Evolutionary conservation across 2,888 invertebrate species (phyloP).

Genomic region (Drosophila engyochracea): DNA sequence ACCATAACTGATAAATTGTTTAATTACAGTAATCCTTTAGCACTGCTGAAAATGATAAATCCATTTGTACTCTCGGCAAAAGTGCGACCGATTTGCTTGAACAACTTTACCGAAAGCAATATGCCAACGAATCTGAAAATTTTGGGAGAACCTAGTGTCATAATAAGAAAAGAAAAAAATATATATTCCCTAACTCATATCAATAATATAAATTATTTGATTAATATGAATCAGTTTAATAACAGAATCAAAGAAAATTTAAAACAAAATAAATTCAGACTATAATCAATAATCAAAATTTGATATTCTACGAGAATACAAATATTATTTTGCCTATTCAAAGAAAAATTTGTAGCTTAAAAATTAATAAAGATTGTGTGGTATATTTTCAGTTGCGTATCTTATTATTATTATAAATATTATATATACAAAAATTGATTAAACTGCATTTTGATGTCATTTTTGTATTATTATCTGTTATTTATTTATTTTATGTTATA

Average conservation of each 20-base stretch:
- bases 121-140: accelerated
- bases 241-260: neutral
- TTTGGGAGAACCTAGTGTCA: slow-evolving; percentile 2
- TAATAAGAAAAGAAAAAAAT: accelerated
- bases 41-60: slow-evolving; percentile 10
- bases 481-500: slow-evolving; percentile 7
- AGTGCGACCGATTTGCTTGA: slow-evolving; percentile 41
- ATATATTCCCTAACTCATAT: slow-evolving; percentile 8
- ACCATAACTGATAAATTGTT: neutral
- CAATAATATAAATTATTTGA: neutral
- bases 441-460: too few species aligned
- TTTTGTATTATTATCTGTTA: too few species aligned
- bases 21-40: slow-evolving; percentile 22
- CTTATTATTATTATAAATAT: neutral
- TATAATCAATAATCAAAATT: neutral
- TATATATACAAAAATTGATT: too few species aligned
- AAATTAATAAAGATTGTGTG: neutral
- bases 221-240: neutral
- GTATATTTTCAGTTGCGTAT: neutral
- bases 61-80: slow-evolving; percentile 36
- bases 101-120: accelerated
- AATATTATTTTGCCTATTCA: too few species aligned
- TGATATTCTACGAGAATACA: neutral
- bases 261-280: neutral
- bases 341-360: neutral